These are phyloP conservation scores for Pyrrhura leucotis DNA, from an alignment of 2,797 vertebrate genomes.

Conservation along the genomic window DNA sequence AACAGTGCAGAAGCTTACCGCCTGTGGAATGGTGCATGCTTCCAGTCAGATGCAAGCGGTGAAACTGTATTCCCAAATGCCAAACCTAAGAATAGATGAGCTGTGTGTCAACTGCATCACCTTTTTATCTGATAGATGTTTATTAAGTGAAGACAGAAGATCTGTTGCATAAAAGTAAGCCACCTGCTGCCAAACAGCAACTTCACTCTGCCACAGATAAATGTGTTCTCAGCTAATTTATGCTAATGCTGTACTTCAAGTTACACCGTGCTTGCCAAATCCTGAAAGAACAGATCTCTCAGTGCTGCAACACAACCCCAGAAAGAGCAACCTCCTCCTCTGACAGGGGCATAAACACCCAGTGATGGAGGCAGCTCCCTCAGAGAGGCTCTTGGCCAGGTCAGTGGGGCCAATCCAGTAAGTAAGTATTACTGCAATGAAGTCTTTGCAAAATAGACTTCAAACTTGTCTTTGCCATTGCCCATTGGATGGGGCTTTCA, in stretches of 20 bases:
- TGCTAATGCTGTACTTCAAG: not conserved
- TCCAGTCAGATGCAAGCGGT: not conserved
- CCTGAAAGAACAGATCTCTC: not conserved
- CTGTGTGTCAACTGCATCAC: slow-evolving; percentile 23
- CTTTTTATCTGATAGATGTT: slow-evolving; percentile 53
- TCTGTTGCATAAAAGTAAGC: slow-evolving; percentile 27
- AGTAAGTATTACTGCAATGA: not conserved
- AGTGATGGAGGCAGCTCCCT: not conserved
- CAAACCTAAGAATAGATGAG: slow-evolving; percentile 69
- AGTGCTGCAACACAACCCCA: not conserved
- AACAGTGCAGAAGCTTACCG: slow-evolving; percentile 28
- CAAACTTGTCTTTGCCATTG: not conserved
- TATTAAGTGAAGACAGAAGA: slow-evolving; percentile 54
- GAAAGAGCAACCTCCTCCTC: not conserved
- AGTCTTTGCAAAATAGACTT: not conserved
- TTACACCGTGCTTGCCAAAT: not conserved
- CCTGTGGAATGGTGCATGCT: slow-evolving; percentile 24
- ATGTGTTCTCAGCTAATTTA: slow-evolving; percentile 26
- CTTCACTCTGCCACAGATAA: slow-evolving; percentile 35
- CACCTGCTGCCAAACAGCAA: slow-evolving; percentile 39
- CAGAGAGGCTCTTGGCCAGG: not conserved
- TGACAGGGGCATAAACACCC: rapidly evolving
- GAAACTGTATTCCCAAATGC: slow-evolving; percentile 38
- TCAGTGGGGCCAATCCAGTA: not conserved
- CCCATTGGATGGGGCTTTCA: not conserved